These are phyloP conservation scores for Etheostoma cragini DNA, from an alignment of 2,113 vertebrate species.

Conservation along the genomic window DNA sequence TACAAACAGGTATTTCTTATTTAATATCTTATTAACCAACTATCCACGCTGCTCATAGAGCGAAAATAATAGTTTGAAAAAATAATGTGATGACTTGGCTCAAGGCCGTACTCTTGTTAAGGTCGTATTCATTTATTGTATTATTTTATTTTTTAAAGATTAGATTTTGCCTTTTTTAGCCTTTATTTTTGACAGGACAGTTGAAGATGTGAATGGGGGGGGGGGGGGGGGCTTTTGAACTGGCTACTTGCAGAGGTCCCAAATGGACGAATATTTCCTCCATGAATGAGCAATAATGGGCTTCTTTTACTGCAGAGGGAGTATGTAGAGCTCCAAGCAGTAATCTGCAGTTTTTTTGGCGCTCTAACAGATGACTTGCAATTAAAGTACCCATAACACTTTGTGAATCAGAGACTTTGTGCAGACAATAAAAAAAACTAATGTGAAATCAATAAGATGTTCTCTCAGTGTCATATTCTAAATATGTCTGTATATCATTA, in stretches of 20 bases:
- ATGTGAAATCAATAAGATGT: not conserved
- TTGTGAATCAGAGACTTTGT: not conserved
- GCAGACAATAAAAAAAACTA: slow-evolving; percentile 3
- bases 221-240: slow-evolving; percentile 14
- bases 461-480: not conserved
- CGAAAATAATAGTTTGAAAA: not conserved
- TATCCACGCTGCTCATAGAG: slow-evolving; percentile 1
- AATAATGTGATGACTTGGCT: slow-evolving; percentile 14
- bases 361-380: not conserved
- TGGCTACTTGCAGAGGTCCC: no score
- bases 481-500: not conserved
- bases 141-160: no score
- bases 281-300: slow-evolving; percentile 20
- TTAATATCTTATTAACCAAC: not conserved
- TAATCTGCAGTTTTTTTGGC: not conserved
- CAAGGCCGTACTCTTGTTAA: slow-evolving; percentile 13
- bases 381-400: not conserved
- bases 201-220: no score
- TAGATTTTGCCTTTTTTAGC: no score
- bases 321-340: not conserved
- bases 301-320: not conserved
- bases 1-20: not conserved
- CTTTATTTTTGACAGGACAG: no score
- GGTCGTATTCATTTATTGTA: slow-evolving; percentile 20
- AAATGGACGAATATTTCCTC: slow-evolving; percentile 34